Conservation (phyloP, 2,797 vertebrate genomes). For the Platyrinchus mystaceus region DNA sequence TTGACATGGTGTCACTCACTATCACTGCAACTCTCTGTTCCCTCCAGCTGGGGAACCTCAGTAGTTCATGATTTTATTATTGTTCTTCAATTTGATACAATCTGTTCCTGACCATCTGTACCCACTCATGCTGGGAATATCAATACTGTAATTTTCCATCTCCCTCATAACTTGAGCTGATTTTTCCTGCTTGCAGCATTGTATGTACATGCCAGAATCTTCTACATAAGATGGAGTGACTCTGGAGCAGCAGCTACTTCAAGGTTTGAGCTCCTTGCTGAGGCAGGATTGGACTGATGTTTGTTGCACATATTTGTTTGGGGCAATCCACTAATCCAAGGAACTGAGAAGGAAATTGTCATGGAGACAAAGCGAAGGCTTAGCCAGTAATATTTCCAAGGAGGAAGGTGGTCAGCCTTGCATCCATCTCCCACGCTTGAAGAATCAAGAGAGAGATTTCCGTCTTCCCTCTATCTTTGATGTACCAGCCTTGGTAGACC, state of each 20-base stretch:
- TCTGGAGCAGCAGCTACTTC: slow-evolving; percentile 6
- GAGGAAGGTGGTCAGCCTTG: slow-evolving; percentile 1
- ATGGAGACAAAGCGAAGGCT: slow-evolving; percentile 34
- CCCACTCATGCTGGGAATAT: slow-evolving; percentile 53
- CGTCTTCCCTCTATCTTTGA: not conserved
- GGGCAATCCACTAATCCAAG: not conserved
- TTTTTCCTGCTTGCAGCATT: slow-evolving; percentile 33
- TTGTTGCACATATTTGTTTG: not conserved
- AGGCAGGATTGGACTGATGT: not conserved
- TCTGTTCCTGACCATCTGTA: slow-evolving; percentile 70
- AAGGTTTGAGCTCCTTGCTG: not conserved
- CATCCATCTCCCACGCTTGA: not conserved
- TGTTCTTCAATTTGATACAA: slow-evolving; percentile 63
- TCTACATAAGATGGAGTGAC: not conserved
- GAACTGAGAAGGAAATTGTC: slow-evolving; percentile 30
- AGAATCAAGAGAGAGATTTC: not conserved
- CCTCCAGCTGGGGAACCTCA: slow-evolving; percentile 37
- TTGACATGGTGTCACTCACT: not conserved
- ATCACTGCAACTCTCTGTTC: not conserved
- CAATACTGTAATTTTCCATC: slow-evolving; percentile 67
- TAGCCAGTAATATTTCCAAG: slow-evolving; percentile 9
- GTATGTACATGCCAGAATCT: slow-evolving; percentile 7
- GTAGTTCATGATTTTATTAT: slow-evolving; percentile 60
- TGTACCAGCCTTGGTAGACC: not conserved
- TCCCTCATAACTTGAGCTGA: slow-evolving; percentile 45